Evolutionary conservation across 2,113 vertebrate genomes (phyloP), one percentile per base, ranked within the genome.

Genomic region (Acanthochromis polyacanthus): DNA sequence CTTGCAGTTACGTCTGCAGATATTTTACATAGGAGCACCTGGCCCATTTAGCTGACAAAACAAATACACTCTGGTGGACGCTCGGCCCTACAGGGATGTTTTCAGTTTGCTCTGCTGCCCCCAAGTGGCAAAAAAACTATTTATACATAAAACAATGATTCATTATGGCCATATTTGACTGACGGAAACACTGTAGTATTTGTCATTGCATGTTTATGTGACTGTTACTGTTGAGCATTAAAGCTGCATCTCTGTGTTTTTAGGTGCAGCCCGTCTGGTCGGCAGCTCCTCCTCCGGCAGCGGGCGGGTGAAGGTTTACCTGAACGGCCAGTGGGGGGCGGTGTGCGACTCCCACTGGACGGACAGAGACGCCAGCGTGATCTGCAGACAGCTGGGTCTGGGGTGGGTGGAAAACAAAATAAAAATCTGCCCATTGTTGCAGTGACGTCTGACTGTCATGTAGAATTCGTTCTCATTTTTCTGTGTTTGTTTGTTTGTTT

Each of bases 311-410:
- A 95, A 97, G 82, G 88, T 97, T 61, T 96, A 97, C 84, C 91
- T 96, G 84, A 94, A 30, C 45, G 95, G 97, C 50, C 94, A 96
- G 80, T 98, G 97, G 97, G 96, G 97, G 73, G 93, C 94, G 1
- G 91, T 97, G 75, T 98, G 97, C 71, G 95, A 95, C 87, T 95
- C 95, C 28, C 95, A 94, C 71, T 97, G 96, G 96, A 95, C 95
- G 1, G 95, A 97, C 84, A 90, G 94, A 80, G 96, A 98, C 62
- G 97, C 97, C 90, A 96, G 95, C 12, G 96, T 98, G 82, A 92
- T 97, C 84, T 98, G 96, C 93, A 94, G 95, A 73, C 97, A 98
- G n/a, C 94, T 97, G 53, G 95, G 95, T 22, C 88, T 97, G 43
- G 90, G 96, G 96, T 97, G 74, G 9, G 88, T 46, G 1, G 0